phyloP scores from a whole-genome alignment of 1,140 invertebrate species.

The Agrilus planipennis region DNA sequence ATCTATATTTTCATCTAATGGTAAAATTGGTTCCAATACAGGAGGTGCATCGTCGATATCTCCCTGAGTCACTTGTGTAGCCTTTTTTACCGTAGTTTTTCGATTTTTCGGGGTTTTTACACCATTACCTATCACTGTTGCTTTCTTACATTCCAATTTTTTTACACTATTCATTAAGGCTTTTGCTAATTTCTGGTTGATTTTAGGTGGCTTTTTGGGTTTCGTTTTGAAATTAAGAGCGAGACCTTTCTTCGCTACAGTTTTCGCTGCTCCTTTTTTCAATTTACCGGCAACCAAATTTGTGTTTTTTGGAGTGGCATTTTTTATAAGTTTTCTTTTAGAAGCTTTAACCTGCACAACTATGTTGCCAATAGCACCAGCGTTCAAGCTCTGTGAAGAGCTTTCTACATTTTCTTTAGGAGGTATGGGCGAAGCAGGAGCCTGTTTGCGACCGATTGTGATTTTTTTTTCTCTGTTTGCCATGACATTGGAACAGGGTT shows the following conservation, averaged over 20 bases:
- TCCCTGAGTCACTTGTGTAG: constrained; percentile 8
- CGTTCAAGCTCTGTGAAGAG: constrained; percentile 3
- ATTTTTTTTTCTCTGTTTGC: constrained; percentile 32
- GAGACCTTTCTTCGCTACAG: constrained; percentile 15
- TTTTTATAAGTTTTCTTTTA: constrained; percentile 9
- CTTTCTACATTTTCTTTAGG: constrained; percentile 11
- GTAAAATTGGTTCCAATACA: constrained; percentile 24
- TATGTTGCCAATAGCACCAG: background rate
- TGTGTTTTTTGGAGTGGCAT: constrained; percentile 6
- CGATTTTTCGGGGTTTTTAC: constrained; percentile 10
- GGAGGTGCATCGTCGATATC: constrained; percentile 16
- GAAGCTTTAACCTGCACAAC: background rate
- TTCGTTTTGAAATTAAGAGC: constrained; percentile 24
- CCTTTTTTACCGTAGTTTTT: constrained; percentile 9
- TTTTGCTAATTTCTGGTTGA: constrained; percentile 23
- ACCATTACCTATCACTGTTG: constrained; percentile 25
- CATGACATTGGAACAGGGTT: constrained; percentile 28
- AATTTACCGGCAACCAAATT: constrained; percentile 4
- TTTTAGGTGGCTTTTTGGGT: constrained; percentile 19
- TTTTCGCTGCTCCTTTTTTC: constrained; percentile 17
- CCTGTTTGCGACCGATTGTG: constrained; percentile 22
- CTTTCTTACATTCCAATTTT: constrained; percentile 23
- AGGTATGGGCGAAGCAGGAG: constrained; percentile 16
- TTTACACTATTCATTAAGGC: constrained; percentile 20
- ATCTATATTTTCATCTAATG: constrained; percentile 18